Conservation (phyloP, 2,888 invertebrate species). For the Nowickia ferox region DNA sequence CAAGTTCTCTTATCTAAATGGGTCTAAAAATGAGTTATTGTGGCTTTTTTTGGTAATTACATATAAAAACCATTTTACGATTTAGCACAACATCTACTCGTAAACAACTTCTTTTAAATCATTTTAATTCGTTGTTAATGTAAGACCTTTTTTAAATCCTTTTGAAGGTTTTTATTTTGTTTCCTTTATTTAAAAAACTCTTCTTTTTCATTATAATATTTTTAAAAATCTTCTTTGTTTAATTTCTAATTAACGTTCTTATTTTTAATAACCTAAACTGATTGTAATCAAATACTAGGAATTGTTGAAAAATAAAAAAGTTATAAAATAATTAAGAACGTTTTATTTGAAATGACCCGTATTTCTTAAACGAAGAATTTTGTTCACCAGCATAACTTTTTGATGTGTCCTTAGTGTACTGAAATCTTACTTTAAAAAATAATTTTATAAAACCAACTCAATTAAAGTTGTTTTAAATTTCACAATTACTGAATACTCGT, state of each 20-base stretch:
- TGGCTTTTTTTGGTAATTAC: constrained; percentile 69
- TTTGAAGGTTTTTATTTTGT: constrained; percentile 7
- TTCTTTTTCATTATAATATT: constrained; percentile 7
- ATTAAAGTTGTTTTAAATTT: neutral
- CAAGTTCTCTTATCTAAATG: neutral
- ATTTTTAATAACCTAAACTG: constrained; percentile 24
- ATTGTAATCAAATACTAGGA: constrained; percentile 43
- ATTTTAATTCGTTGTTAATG: constrained; percentile 3
- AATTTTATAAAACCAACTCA: neutral
- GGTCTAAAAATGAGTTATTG: constrained; percentile 66
- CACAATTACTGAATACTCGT: neutral
- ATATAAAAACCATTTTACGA: constrained; percentile 55
- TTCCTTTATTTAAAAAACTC: constrained; percentile 2
- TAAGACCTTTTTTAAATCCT: constrained; percentile 24
- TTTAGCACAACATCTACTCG: neutral
- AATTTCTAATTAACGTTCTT: neutral
- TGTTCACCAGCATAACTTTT: neutral
- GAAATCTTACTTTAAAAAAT: too few relatives aligned
- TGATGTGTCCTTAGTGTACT: too few relatives aligned
- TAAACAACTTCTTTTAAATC: neutral
- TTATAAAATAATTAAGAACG: constrained; percentile 27
- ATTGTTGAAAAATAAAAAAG: neutral
- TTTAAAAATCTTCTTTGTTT: constrained; percentile 7
- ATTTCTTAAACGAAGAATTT: constrained; percentile 22
- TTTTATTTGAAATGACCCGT: constrained; percentile 28